Evolutionary conservation across 2,888 invertebrate species (phyloP).

Genomic region (Helleia helle): DNA sequence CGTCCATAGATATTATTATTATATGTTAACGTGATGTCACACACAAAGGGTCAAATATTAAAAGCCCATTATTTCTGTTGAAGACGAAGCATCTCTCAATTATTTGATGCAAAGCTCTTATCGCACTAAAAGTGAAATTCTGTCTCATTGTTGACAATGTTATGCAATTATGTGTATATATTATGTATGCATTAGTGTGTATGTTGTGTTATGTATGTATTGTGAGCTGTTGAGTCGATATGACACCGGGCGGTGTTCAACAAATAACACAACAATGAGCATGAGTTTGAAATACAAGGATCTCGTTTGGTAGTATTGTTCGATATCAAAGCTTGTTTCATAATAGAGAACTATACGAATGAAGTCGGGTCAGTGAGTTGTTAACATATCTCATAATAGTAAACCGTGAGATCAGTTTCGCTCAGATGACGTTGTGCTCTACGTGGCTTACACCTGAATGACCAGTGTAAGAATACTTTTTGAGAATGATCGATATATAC

Average conservation of each 20-base stretch:
- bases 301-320: background rate
- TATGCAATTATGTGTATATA: constrained; percentile 54
- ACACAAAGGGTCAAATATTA: background rate
- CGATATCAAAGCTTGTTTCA: background rate
- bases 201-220: background rate
- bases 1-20: too few species aligned
- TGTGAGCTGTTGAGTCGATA: background rate
- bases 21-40: too few species aligned
- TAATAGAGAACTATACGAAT: too few species aligned
- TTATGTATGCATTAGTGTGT: constrained; percentile 14
- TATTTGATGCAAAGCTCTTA: background rate
- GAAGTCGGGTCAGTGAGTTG: too few species aligned
- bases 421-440: too few species aligned
- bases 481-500: too few species aligned
- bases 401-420: too few species aligned
- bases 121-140: constrained; percentile 41
- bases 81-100: background rate
- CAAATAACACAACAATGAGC: background rate
- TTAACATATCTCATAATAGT: too few species aligned
- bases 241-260: background rate
- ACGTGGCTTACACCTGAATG: too few species aligned
- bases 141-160: constrained; percentile 49
- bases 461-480: too few species aligned
- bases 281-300: background rate
- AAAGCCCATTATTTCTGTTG: background rate